Percentiles rank a stretch among this genome's conserved stretches.
phyloP scores from a whole-genome alignment of 2,113 vertebrate species.

The Labrus mixtus region DNA sequence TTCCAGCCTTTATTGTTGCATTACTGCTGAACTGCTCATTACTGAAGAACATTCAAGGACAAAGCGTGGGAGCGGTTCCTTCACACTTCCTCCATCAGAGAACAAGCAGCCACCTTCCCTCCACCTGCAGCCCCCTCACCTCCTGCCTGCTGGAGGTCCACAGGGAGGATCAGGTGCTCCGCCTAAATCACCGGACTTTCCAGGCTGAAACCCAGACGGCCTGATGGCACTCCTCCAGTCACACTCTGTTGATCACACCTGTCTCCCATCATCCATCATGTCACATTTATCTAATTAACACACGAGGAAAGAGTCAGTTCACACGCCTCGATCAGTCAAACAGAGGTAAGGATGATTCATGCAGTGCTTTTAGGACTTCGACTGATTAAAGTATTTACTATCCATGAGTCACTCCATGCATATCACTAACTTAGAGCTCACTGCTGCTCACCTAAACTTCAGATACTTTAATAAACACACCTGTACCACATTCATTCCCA shows the following conservation, averaged over 20 bases:
- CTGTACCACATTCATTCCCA: too few relatives aligned
- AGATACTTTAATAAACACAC: too few relatives aligned
- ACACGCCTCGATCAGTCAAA: constrained; percentile 8
- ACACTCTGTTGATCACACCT: constrained; percentile 63
- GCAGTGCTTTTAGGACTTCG: neutral
- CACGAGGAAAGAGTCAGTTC: constrained; percentile 11
- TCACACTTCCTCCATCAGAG: neutral
- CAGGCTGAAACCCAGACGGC: constrained; percentile 51
- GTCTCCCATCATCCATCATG: constrained; percentile 59
- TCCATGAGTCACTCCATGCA: neutral
- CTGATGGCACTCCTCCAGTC: constrained; percentile 34
- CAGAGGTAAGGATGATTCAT: neutral
- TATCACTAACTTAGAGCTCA: neutral
- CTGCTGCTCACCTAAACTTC: neutral
- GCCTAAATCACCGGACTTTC: constrained; percentile 83
- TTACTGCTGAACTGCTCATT: neutral
- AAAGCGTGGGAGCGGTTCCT: neutral
- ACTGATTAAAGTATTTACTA: too few relatives aligned
- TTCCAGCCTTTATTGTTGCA: neutral
- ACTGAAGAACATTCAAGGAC: neutral
- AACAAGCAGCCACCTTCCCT: neutral
- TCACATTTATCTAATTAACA: constrained; percentile 44
- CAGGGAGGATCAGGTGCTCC: constrained; percentile 58
- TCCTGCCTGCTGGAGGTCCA: constrained; percentile 30
- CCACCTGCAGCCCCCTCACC: neutral